Evolutionary conservation across 2,888 invertebrate genomes (phyloP), one percentile per base, ranked within the genome.

Genomic region (Salpingus planirostris): DNA sequence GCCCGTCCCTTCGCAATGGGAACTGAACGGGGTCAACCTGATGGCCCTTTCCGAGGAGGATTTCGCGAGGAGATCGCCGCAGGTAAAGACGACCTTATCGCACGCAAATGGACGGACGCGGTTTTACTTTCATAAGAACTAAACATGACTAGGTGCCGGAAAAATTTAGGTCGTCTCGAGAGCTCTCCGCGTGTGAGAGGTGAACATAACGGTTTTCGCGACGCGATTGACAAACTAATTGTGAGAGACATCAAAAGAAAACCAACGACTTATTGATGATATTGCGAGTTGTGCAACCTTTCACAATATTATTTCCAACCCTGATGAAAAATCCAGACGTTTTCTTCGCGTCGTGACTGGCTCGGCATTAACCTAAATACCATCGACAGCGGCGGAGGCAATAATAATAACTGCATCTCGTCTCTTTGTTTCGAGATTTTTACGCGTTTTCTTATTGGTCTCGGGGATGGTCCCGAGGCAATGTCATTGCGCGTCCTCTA

Each of bases 11-110:
- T 78, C 82, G 47, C 80, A 82, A 57, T 88, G 88, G 67, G 74
- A 78, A 43, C 80, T 90, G 70, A 78, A 85, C 47, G 92, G 92
- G 31, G 69, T 77, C 8, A 76, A 78, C 21, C 67, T 93, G 38
- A 75, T 82, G 37, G 73, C 78, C 28, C 71, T 93, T 33, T 78
- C 78, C 26, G 90, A 91, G 61, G 85, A 87, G 45, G 89, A 91
- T 53, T 91, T 93, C 62, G 75, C 78, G 49, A 79, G 78, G 50
- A 75, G 86, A 65, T 79, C 84, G 50, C 83, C 87, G 35, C 82
- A 86, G 78, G 88, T 88, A 66, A 66, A 5, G 5, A 64, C 35
- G n/a, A 4, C 11, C 10, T 24, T n/a, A 4, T 18, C 24, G 5
- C 11, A 18, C 5, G 5, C 18, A 18, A 18, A 18, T 18, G 8